These are phyloP conservation scores for Mormoops blainvillei DNA, from an alignment of 2,113 vertebrate species.

Conservation along the genomic window DNA sequence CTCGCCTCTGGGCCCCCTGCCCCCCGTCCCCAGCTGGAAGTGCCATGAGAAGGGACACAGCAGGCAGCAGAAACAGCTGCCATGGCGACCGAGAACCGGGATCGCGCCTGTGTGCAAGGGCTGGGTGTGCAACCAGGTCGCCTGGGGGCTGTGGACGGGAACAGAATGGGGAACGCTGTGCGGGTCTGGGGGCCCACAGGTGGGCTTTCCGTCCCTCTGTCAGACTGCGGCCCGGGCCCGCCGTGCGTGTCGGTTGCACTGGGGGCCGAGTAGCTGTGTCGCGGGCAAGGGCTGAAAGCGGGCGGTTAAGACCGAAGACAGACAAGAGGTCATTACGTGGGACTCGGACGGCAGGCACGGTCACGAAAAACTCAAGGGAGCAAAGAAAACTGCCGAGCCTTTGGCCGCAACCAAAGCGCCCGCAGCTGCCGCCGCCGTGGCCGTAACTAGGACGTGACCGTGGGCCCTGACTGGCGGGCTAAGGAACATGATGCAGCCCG, in stretches of 20 bases:
- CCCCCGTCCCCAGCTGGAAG: neutral
- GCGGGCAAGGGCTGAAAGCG: neutral
- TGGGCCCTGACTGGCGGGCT: rapidly evolving
- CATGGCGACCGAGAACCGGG: rapidly evolving
- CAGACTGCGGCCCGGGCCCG: neutral
- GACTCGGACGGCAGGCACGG: neutral
- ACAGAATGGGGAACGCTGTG: rapidly evolving
- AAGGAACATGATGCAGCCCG: neutral
- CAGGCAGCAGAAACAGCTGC: neutral
- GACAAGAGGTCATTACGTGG: rapidly evolving
- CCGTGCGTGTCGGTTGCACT: neutral
- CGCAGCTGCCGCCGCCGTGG: rapidly evolving
- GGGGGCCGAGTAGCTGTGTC: neutral
- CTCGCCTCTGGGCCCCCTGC: neutral
- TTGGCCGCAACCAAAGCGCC: rapidly evolving
- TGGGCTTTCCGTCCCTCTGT: neutral
- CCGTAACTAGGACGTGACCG: rapidly evolving
- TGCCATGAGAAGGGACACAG: neutral
- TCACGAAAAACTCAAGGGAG: rapidly evolving
- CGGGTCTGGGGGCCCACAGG: rapidly evolving
- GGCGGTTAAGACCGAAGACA: neutral
- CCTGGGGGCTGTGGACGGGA: rapidly evolving
- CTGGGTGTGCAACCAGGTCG: neutral
- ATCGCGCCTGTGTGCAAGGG: rapidly evolving
- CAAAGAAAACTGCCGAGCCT: neutral